Evolutionary conservation across 2,113 vertebrate species (phyloP).

Genomic region (Pavo muticus): DNA sequence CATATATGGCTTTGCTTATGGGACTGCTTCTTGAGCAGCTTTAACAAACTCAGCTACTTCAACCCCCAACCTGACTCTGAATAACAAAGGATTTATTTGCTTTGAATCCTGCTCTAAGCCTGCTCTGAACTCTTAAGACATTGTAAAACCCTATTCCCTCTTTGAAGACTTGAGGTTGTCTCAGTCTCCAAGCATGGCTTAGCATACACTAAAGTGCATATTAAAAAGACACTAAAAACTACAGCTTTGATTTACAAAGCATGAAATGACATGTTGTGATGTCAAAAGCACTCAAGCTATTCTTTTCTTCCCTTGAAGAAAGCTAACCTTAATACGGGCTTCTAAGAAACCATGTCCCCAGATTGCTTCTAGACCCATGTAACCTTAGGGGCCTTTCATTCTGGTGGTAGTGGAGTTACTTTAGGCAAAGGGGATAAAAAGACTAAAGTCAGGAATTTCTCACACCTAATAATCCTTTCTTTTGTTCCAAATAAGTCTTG

Average conservation of each 20-base stretch:
- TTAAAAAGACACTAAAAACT: background rate
- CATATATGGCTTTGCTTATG: background rate
- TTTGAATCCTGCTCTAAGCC: background rate
- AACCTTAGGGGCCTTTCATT: background rate
- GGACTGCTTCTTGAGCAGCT: background rate
- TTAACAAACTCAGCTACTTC: background rate
- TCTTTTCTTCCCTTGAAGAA: background rate
- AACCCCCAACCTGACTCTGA: background rate
- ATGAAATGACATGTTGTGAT: background rate
- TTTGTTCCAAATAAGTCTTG: background rate
- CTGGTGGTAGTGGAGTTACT: background rate
- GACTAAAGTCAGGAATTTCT: background rate
- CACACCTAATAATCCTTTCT: background rate
- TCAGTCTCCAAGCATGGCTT: background rate
- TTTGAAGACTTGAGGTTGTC: background rate
- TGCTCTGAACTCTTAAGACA: background rate
- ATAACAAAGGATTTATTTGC: background rate
- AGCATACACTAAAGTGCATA: rapidly evolving
- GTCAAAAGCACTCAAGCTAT: background rate
- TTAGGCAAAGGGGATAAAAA: background rate
- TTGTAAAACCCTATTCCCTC: background rate
- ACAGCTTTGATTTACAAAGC: background rate
- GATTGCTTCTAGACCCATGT: background rate
- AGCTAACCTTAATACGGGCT: background rate
- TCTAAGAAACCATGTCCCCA: background rate